Evolutionary conservation across 2,888 invertebrate species (phyloP).

Genomic region (Caenorhabditis sinica): DNA sequence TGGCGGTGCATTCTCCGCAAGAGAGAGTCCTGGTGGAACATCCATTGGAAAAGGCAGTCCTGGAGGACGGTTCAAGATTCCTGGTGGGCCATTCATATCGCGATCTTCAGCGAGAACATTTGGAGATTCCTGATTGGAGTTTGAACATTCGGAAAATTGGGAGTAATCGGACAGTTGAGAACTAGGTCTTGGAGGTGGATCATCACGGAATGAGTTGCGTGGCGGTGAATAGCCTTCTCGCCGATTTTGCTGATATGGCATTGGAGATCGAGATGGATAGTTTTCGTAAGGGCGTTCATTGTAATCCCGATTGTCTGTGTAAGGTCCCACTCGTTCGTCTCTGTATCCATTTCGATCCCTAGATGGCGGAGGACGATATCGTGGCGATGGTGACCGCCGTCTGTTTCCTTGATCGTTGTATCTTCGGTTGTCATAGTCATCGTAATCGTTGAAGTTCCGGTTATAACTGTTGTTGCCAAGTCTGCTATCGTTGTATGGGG

Average conservation of each 20-base stretch:
- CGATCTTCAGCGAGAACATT: too few relatives aligned
- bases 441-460: neutral
- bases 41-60: too few relatives aligned
- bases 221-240: neutral
- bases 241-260: too few relatives aligned
- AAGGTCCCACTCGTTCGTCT: neutral
- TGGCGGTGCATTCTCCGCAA: neutral
- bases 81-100: too few relatives aligned
- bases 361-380: neutral
- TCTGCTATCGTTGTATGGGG: neutral
- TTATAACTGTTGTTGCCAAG: neutral
- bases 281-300: neutral
- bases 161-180: neutral
- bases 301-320: neutral
- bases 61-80: too few relatives aligned
- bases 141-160: neutral
- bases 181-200: neutral
- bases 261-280: neutral
- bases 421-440: neutral
- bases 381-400: neutral
- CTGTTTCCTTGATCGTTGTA: conserved; percentile 1
- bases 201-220: neutral
- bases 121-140: neutral
- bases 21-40: too few relatives aligned
- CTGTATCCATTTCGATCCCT: neutral